Evolutionary conservation across 2,888 invertebrate genomes (phyloP), one percentile per base, ranked within the genome.

Genomic region (Troides aeacus): DNA sequence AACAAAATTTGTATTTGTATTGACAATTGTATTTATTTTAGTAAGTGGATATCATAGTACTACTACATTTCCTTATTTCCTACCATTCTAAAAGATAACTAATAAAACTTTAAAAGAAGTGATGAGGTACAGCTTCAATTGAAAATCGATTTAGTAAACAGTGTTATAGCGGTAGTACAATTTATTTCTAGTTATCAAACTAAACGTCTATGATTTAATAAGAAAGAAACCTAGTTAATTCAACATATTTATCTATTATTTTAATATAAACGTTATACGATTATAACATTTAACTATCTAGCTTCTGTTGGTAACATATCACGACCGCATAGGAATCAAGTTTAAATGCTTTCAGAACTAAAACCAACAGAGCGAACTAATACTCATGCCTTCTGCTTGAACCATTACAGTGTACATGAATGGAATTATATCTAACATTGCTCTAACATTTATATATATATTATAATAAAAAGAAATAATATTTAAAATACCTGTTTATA

Each of bases 261-360:
- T 10, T 10, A 42, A 42, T 42, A 42, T 42, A 42, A 42, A 8
- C 10, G 42, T 42, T 42, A 42, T 6, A 8, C 8, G 42, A 12
- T 42, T 42, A 12, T 10, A 42, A 53, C 53, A 57, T 57, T 23
- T 57, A 57, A 46, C 42, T 42, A n/a, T 58, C 36, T 59, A 59
- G 23, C 59, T 58, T 58, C 58, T 65, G 24, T 58, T 65, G 46
- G 39, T 39, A 65, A 59, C 59, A 57, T 65, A 65, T 59, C 65
- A 59, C 24, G 46, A 23, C 42, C 65, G 59, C 24, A 59, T 46
- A 46, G 58, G 46, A 46, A 65, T 57, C 65, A 46, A 46, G 65
- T 58, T 65, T 65, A 65, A 65, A 65, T 46, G 46, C 57, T 46
- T 65, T 64, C 42, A 59, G 59, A 59, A 42, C 46, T n/a, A 46